Evolutionary conservation across 1,140 invertebrate species (phyloP), one percentile per base, ranked within the genome.

Genomic region (Magallana ariakensis): DNA sequence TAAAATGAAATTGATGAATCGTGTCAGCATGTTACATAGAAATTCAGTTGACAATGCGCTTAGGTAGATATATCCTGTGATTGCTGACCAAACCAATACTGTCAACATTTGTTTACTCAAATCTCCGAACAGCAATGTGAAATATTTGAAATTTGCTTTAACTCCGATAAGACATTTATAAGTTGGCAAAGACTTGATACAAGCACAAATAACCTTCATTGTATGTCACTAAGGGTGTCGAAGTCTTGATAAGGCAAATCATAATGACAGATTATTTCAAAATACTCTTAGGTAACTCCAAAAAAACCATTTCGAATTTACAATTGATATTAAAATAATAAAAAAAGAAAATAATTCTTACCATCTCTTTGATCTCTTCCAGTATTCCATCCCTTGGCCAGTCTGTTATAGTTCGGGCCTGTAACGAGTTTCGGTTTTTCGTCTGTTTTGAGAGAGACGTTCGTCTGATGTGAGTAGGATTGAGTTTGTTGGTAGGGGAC

Each of bases 341-440:
- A 26, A 33, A 33, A 75, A 75, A 13, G 33, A 70, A 11, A 70
- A 26, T 33, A 10, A 9, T 0, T 75, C 66, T 26, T 75, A 75
- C 66, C 66, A 13, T 75, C 66, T 75, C 66, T 75, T 4, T 75
- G 66, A 16, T 82, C 46, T 54, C 70, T 22, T 33, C 54, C 80
- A n/a, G 82, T 19, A 22, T 83, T 16, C 92, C 92, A 93, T 66
- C 92, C 92, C 85, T 83, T 90, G 16, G 92, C 91, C 13, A 70
- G 87, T 66, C 92, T 87, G 88, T 93, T 93, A 83, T 92, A 93
- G 87, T 91, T 88, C 11, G 90, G 89, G 2, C 91, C 91, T 53
- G 89, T 83, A 11, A 92, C 26, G 56, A 90, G 4, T 10, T 66
- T 66, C 16, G 83, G 57, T 22, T 86, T 26, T 55, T 82, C 57